These are phyloP conservation scores for Xestia rhomboidea DNA, from an alignment of 2,888 invertebrate species.

Conservation along the genomic window DNA sequence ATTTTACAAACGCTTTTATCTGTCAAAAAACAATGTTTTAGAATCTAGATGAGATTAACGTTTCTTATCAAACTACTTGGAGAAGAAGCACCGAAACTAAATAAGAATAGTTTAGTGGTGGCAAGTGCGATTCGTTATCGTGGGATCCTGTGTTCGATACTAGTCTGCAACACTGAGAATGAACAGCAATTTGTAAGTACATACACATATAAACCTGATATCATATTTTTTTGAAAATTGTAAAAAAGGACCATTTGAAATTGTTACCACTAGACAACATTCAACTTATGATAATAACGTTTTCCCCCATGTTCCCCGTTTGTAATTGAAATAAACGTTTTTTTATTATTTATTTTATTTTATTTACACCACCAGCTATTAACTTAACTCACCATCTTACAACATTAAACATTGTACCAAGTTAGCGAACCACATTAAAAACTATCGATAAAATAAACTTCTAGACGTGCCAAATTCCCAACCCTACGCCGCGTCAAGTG, in stretches of 20 bases:
- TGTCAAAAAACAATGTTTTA: not conserved
- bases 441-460: conserved; percentile 26
- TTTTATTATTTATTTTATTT: too few species aligned
- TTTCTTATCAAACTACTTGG: not conserved
- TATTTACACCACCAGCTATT: too few species aligned
- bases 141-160: not conserved
- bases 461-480: not conserved
- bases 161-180: not conserved
- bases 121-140: not conserved
- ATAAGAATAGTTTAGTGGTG: not conserved
- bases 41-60: not conserved
- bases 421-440: not conserved
- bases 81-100: not conserved
- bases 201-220: not conserved
- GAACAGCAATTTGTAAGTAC: not conserved
- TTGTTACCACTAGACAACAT: not conserved
- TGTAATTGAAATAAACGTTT: too few species aligned
- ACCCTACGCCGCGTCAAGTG: conserved; percentile 48
- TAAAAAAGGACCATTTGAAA: not conserved
- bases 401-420: not conserved
- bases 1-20: not conserved
- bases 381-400: not conserved
- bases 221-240: not conserved
- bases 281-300: not conserved
- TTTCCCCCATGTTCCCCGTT: too few species aligned